These are phyloP conservation scores for Sinodicranocentrus sp. DNA, from an alignment of 2,888 invertebrate genomes.

Conservation along the genomic window DNA sequence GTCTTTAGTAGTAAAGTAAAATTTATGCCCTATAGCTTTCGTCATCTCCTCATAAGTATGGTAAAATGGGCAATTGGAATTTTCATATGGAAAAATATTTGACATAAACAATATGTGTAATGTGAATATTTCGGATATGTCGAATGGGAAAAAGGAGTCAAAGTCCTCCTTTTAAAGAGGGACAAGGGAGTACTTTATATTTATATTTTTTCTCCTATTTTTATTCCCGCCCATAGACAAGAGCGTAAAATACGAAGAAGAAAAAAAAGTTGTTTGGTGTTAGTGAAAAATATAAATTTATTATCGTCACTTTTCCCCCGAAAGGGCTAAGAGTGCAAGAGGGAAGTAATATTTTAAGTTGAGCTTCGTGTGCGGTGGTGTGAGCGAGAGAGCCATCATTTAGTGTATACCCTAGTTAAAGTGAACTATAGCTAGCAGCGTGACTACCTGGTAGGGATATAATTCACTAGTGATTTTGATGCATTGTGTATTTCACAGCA, in stretches of 20 bases:
- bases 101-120: constrained; percentile 43
- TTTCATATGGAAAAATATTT: constrained; percentile 44
- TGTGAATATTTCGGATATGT: no score
- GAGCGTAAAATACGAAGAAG: neutral
- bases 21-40: neutral
- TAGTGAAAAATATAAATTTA: constrained; percentile 63
- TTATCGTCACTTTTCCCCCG: constrained; percentile 62
- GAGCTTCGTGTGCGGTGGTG: constrained; percentile 48
- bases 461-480: constrained; percentile 64
- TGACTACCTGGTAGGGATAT: constrained; percentile 49
- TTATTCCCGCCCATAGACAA: no score
- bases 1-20: constrained; percentile 1
- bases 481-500: constrained; percentile 59
- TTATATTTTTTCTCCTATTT: constrained; percentile 20
- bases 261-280: constrained; percentile 36
- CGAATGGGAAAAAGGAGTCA: no score
- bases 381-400: neutral
- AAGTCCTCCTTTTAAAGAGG: constrained; percentile 16
- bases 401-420: no score
- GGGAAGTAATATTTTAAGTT: constrained; percentile 61
- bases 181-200: constrained; percentile 27
- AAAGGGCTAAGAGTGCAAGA: constrained; percentile 41
- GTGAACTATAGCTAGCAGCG: no score
- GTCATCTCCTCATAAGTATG: constrained; percentile 35
- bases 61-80: constrained; percentile 51